Base-by-base conservation (phyloP, 2,888 invertebrate genomes). In the Lepeophtheirus nordmannii region DNA sequence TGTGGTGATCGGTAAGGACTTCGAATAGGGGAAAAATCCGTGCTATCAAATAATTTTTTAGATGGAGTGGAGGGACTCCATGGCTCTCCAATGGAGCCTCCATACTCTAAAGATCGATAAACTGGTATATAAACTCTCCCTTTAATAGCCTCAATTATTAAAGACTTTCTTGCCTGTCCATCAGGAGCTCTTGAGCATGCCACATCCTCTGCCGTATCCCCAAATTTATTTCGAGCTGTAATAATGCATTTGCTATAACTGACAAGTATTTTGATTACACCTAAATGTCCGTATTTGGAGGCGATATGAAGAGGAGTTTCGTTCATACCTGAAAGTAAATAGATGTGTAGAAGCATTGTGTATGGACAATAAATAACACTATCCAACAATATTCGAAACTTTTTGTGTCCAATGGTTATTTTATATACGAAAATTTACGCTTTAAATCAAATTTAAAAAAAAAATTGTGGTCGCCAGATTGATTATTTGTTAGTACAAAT, bases 191-290 rank as follows among this genome's bases (percentile, higher is more conserved):
- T 14, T 10, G 57, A 67, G 68, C 68, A 60, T 76, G 81, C 80
- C 74, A 92, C 90, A 75, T 90, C 85, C 73, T 80, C 81, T 1
- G 93, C 83, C 67, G 82, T 81, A 70, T 85, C 81, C 0, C 83
- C 83, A 71, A 82, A 85, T 73, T 85, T 87, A 76, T 96, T 96
- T 70, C 75, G 80, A 1, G 82, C 78, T 39, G 77, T 76, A 72
- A 81, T 83, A 75, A 87, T 83, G 76, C 90, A 91, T 73, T 86
- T 83, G 12, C 87, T 83, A 79, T 88, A 90, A 0, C 86, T 83
- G 0, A 87, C 83, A 14, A 96, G 79, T 58, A 89, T 80, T 72
- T 86, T 83, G 0, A 91, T 88, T 23, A 86, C 85, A 46, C 83
- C 83, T 1, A 82, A 80, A n/a, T 83, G 82, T 0, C 92, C 93